A percentile compares a stretch with the other conserved stretches of the same genome.
These are phyloP conservation scores for Drosophila merina DNA, from an alignment of 2,888 invertebrate species.

Conservation along the genomic window DNA sequence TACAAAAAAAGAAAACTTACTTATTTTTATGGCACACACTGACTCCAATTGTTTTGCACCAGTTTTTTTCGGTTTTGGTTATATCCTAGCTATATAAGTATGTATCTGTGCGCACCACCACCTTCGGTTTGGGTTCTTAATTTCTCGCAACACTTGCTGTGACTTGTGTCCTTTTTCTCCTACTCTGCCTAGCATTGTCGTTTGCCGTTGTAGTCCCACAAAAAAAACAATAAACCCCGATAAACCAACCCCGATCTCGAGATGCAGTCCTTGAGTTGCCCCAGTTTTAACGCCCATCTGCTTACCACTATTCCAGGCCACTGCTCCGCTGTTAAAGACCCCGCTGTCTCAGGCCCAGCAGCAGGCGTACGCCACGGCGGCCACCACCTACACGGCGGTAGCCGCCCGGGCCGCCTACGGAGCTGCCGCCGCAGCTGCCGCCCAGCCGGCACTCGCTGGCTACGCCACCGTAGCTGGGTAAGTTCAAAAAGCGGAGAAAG, in stretches of 20 bases:
- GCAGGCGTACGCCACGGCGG: slow-evolving; percentile 94
- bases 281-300: slow-evolving; percentile 42
- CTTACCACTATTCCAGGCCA: slow-evolving; percentile 85
- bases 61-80: slow-evolving; percentile 41
- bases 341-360: slow-evolving; percentile 92
- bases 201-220: slow-evolving; percentile 63
- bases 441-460: slow-evolving; percentile 87
- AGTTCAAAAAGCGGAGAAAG: slow-evolving; percentile 72
- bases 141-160: slow-evolving; percentile 67
- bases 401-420: slow-evolving; percentile 93
- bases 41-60: slow-evolving; percentile 60
- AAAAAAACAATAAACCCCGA: background rate
- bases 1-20: slow-evolving; percentile 24
- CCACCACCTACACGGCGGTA: slow-evolving; percentile 93
- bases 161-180: slow-evolving; percentile 26
- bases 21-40: slow-evolving; percentile 31
- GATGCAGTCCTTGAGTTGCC: background rate
- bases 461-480: slow-evolving; percentile 90
- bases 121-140: slow-evolving; percentile 64
- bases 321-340: slow-evolving; percentile 92
- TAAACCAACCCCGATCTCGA: slow-evolving; percentile 13
- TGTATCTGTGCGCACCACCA: slow-evolving; percentile 16
- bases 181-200: slow-evolving; percentile 70
- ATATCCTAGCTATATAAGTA: slow-evolving; percentile 3
- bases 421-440: slow-evolving; percentile 88